phyloP scores from a whole-genome alignment of 2,888 invertebrate species.

The Holacanthella duospinosa region DNA sequence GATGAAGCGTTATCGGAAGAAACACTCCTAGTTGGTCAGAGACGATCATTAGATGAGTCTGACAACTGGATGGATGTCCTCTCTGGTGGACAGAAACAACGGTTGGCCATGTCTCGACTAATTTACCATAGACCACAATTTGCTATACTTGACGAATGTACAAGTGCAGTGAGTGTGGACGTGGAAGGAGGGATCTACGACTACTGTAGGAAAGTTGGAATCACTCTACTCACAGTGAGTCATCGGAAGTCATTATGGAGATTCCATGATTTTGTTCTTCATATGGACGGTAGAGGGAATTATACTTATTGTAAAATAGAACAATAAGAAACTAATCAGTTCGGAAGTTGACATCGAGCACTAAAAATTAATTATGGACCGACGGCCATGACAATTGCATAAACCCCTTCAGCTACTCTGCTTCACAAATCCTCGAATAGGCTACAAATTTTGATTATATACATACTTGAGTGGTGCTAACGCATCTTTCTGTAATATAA shows the following conservation, averaged over 20 bases:
- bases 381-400: too few relatives aligned
- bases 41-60: constrained; percentile 68
- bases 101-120: constrained; percentile 93
- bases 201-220: constrained; percentile 73
- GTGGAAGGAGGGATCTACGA: constrained; percentile 96
- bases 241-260: constrained; percentile 95
- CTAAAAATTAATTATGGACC: too few relatives aligned
- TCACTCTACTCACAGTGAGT: constrained; percentile 93
- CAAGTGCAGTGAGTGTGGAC: constrained; percentile 95
- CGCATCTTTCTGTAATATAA: too few relatives aligned
- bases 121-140: constrained; percentile 97
- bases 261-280: constrained; percentile 72
- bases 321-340: too few relatives aligned
- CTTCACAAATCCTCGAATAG: too few relatives aligned
- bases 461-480: too few relatives aligned
- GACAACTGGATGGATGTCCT: constrained; percentile 99
- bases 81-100: constrained; percentile 95
- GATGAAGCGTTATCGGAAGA: constrained; percentile 44
- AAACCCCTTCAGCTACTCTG: too few relatives aligned
- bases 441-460: too few relatives aligned
- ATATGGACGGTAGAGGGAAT: constrained; percentile 84
- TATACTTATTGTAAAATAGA: constrained; percentile 62
- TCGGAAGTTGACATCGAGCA: too few relatives aligned
- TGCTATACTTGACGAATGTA: constrained; percentile 97
- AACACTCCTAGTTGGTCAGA: constrained; percentile 16